phyloP scores from a whole-genome alignment of 2,113 vertebrate genomes.

The Eurystomus gularis region DNA sequence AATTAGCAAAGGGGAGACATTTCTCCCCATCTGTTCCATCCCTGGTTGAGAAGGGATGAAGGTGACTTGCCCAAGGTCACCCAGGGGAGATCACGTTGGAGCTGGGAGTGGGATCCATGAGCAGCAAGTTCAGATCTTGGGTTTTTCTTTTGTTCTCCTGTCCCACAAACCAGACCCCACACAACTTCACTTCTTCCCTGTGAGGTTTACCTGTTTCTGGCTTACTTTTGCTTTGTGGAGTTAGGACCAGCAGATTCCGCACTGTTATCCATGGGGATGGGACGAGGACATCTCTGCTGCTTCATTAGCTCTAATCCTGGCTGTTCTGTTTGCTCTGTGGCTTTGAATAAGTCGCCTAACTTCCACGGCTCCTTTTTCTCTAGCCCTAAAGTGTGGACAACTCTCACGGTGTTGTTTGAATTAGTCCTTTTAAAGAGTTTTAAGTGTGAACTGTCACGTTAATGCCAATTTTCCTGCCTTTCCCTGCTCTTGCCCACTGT shows the following conservation, averaged over 20 bases:
- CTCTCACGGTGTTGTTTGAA: neutral
- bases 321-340: neutral
- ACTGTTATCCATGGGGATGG: neutral
- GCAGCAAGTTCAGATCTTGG: no score
- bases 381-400: rapidly evolving
- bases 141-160: neutral
- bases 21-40: neutral
- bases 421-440: neutral
- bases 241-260: neutral
- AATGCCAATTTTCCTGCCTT: neutral
- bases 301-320: neutral
- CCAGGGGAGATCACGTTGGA: neutral
- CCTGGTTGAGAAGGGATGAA: neutral
- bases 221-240: neutral
- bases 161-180: neutral
- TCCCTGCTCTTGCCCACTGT: neutral
- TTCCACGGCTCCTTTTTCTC: neutral
- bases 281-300: neutral
- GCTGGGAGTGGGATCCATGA: no score
- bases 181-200: neutral
- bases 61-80: neutral
- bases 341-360: neutral
- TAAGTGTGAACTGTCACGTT: rapidly evolving
- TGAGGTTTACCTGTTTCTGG: neutral
- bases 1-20: neutral